Base-by-base conservation (phyloP, 2,797 vertebrate species). In the Gouania willdenowi region DNA sequence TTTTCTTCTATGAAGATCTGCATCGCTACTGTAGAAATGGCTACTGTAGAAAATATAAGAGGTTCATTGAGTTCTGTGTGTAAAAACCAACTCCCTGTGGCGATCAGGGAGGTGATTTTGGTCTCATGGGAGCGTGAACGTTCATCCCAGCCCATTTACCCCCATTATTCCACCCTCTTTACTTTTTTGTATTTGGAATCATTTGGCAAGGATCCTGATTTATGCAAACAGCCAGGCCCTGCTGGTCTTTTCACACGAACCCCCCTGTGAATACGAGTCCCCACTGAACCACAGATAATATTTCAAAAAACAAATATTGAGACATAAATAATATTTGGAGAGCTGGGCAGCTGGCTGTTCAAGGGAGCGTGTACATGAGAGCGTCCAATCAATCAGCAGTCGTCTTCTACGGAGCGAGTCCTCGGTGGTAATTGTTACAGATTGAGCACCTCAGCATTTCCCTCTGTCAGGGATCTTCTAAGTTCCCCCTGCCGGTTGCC, bases 231-330 rank as follows among this genome's bases (percentile, higher is more conserved):
- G 59, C 51, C 63, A 50, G 60, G 56, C 59, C 69, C 71, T 44
- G 63, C 60, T 79, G 72, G 58, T 70, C 77, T 54, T 81, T 86
- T 83, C 77, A 80, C 84, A 86, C 82, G 76, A 83, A 74, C 73
- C 71, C 72, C 79, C 71, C 11, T 13, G 69, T 67, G 78, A 70
- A 76, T 60, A 77, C 25, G 20, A 73, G 75, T 77, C 79, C 75
- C 78, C 32, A 13, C 59, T 68, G 84, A 66, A 76, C 67, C 60
- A 70, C 78, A 46, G 83, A 82, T 77, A 77, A 72, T 69, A 74
- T 82, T 71, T 77, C 44, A 71, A 65, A 68, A 77, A 85, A 79
- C 79, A 81, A 83, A 84, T 78, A 82, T 66, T 45, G 33, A 62
- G 55, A 78, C 71, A 80, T 78, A 71, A 75, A 81, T 75, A 74